Evolutionary conservation across 1,140 invertebrate genomes (phyloP), one percentile per base, ranked within the genome.

Genomic region (Drosophila pseudoobscura): DNA sequence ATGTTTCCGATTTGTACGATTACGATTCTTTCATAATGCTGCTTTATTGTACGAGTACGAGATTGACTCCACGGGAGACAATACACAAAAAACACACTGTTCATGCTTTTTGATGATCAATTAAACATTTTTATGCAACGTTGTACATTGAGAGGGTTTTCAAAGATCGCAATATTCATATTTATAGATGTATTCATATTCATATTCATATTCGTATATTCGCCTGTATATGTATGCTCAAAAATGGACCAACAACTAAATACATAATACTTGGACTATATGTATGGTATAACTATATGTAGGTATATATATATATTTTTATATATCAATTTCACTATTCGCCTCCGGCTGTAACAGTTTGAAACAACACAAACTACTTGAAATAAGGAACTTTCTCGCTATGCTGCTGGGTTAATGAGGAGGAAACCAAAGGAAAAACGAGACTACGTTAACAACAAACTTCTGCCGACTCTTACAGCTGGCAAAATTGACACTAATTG

Each of bases 231-330:
- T 71, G 58, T 62, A 58, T 77, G 68, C 64, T 80, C 55, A 78
- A 87, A 80, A 87, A 85, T 85, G 82, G 82, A 87, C 82, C 82
- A 87, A 88, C 83, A 87, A 88, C 82, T 78, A 85, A 85, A 85
- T 88, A 87, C 82, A 88, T 87, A 88, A 88, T 87, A 88, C 75
- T 87, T 80, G 73, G 55, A 87, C 82, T 87, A 70, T 75, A 75
- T 75, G 50, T 65, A 41, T 63, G 55, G 29, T 29, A 29, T 29
- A 29, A 29, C 29, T 29, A 29, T 29, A 29, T 29, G 29, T 29
- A 29, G 29, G 29, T 87, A 70, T 75, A 75, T 75, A 52, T 65
- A 39, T 63, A 45, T 85, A 87, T 60, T 17, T 68, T 47, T 65
- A 60, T 61, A 68, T 78, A 78, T 60, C 29, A 77, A 41, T 39